A percentile compares a stretch with the other conserved stretches of the same genome.
Evolutionary conservation across 2,888 invertebrate species (phyloP).

Genomic region (Octonoba sinensis): DNA sequence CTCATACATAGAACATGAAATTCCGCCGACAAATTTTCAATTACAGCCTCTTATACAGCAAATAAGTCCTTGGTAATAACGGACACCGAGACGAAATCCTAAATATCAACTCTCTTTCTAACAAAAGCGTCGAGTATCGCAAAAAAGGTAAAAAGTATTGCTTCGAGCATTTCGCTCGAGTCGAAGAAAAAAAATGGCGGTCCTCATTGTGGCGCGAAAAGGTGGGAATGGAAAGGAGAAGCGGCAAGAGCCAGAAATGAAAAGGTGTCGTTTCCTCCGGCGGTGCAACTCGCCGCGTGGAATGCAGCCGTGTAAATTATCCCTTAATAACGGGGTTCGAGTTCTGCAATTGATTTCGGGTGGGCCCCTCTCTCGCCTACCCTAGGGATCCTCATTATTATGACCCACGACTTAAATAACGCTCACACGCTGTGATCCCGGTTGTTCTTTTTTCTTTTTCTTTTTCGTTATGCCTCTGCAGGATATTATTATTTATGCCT

Average conservation of each 20-base stretch:
- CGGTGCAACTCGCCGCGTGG: constrained; percentile 48
- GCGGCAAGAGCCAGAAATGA: constrained; percentile 18
- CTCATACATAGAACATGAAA: not conserved
- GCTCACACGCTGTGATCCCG: constrained; percentile 34
- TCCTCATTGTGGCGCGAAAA: not conserved
- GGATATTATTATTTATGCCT: constrained; percentile 36
- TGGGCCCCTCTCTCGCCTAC: constrained; percentile 49
- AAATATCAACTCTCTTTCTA: not conserved
- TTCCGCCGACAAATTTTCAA: not conserved
- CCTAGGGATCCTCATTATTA: constrained; percentile 51
- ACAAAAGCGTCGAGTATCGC: not conserved
- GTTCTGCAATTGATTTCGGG: constrained; percentile 64
- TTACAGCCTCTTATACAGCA: not conserved
- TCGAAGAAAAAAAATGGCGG: not conserved
- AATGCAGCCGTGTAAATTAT: constrained; percentile 63
- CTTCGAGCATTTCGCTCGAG: not conserved
- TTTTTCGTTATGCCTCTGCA: not conserved
- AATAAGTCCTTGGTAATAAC: not conserved
- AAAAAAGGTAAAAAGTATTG: not conserved
- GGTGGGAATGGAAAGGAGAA: constrained; percentile 9
- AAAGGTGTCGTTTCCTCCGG: constrained; percentile 40
- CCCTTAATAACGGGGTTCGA: constrained; percentile 63
- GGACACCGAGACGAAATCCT: not conserved
- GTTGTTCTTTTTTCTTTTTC: constrained; percentile 6
- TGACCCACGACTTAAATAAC: constrained; percentile 60